These are phyloP conservation scores for Pluvialis apricaria DNA, from an alignment of 2,113 vertebrate genomes.

Conservation along the genomic window DNA sequence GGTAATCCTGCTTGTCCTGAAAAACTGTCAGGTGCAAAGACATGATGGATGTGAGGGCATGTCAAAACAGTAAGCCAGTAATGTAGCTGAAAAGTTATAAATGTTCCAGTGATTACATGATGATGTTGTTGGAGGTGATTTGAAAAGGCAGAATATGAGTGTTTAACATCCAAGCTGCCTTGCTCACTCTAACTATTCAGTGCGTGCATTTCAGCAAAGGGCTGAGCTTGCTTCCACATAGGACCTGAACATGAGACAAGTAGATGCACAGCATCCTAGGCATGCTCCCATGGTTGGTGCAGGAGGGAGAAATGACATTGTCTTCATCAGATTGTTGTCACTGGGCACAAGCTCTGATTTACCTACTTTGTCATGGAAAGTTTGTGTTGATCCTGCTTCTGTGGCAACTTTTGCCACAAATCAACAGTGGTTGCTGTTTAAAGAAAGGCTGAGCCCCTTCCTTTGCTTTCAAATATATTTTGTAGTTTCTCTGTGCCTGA, in stretches of 20 bases:
- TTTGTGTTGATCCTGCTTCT: background rate
- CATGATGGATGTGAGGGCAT: background rate
- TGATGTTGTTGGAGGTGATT: background rate
- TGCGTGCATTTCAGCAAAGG: background rate
- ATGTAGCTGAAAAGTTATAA: background rate
- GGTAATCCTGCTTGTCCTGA: background rate
- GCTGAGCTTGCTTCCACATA: background rate
- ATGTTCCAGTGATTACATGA: background rate
- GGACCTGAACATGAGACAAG: background rate
- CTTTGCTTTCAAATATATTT: background rate
- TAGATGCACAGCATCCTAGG: accelerated
- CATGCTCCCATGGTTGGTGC: accelerated
- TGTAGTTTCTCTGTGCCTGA: background rate
- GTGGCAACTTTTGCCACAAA: background rate
- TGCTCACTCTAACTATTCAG: background rate
- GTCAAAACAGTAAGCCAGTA: background rate
- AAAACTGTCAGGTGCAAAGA: background rate
- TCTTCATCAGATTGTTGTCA: background rate
- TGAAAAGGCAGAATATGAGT: background rate
- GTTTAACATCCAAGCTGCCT: background rate
- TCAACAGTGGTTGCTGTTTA: background rate
- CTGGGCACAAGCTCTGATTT: background rate
- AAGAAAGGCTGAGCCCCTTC: background rate
- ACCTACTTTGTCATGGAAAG: background rate
- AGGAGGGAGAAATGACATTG: background rate